Evolutionary conservation across 2,797 vertebrate genomes (phyloP).

Genomic region (Poeciliopsis presidionis): DNA sequence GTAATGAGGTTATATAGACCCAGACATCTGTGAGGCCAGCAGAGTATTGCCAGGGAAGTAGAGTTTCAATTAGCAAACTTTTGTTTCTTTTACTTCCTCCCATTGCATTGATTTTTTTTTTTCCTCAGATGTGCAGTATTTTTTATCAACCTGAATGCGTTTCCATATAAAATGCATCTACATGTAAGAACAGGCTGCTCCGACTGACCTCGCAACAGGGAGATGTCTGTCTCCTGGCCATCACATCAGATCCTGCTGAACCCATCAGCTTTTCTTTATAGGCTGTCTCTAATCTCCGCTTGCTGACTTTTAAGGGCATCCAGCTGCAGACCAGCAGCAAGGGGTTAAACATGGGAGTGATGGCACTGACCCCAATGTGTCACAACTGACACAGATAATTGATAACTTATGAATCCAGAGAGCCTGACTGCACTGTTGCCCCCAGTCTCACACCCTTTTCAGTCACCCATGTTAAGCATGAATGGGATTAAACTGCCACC

Average conservation of each 20-base stretch:
- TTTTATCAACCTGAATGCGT: slow-evolving; percentile 2
- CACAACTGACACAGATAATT: slow-evolving; percentile 56
- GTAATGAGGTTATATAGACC: slow-evolving; percentile 15
- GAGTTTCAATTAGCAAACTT: slow-evolving; percentile 32
- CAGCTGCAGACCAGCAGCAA: slow-evolving; percentile 31
- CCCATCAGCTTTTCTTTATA: slow-evolving; percentile 33
- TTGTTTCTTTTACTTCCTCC: slow-evolving; percentile 12
- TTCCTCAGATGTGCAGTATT: slow-evolving; percentile 2
- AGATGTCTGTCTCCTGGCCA: slow-evolving; percentile 55
- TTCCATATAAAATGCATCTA: neutral
- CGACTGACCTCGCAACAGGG: slow-evolving; percentile 46
- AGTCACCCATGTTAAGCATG: slow-evolving; percentile 26
- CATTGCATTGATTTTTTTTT: slow-evolving; percentile 19
- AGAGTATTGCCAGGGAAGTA: slow-evolving; percentile 24
- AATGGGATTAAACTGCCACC: slow-evolving; percentile 48
- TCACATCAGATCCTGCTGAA: slow-evolving; percentile 44
- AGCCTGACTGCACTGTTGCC: slow-evolving; percentile 36
- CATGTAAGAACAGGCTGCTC: slow-evolving; percentile 2
- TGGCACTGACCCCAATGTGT: slow-evolving; percentile 70
- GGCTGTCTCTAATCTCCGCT: slow-evolving; percentile 61
- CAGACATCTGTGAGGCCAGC: slow-evolving; percentile 23
- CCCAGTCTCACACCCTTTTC: slow-evolving; percentile 30
- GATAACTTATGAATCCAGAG: slow-evolving; percentile 58
- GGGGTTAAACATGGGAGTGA: slow-evolving; percentile 42
- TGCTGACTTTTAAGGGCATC: slow-evolving; percentile 54